Conservation (phyloP, 2,113 vertebrate species). For the Pelobates fuscus region DNA sequence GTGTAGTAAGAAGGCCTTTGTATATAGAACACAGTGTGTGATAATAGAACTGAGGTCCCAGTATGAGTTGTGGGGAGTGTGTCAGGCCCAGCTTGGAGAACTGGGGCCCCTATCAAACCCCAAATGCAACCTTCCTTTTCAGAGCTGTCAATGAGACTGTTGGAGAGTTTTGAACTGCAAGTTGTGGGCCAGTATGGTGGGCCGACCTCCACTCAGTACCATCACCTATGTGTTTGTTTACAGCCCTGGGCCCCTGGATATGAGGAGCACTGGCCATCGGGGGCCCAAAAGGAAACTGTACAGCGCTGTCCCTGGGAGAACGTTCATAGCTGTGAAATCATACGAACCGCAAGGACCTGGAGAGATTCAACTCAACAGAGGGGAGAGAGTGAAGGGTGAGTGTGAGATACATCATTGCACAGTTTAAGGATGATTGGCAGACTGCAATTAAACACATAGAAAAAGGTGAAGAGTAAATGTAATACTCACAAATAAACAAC, state of each 20-base stretch:
- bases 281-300: constrained; percentile 95
- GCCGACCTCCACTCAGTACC: constrained; percentile 80
- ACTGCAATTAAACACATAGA: not conserved
- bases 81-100: constrained; percentile 56
- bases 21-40: not conserved
- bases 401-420: constrained; percentile 28
- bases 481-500: no score
- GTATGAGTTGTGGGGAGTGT: constrained; percentile 54
- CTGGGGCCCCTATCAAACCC: constrained; percentile 52
- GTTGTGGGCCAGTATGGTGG: constrained; percentile 49
- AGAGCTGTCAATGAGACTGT: constrained; percentile 42
- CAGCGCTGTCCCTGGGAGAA: constrained; percentile 92
- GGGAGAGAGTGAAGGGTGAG: constrained; percentile 94
- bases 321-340: constrained; percentile 93
- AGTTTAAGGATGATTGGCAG: constrained; percentile 1
- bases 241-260: constrained; percentile 81
- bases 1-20: not conserved
- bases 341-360: constrained; percentile 89
- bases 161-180: constrained; percentile 30
- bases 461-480: not conserved
- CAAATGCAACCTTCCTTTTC: constrained; percentile 55
- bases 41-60: not conserved
- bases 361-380: constrained; percentile 93
- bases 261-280: constrained; percentile 74
- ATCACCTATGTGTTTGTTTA: constrained; percentile 97